Conservation (phyloP, 2,797 vertebrate species). For the Lemur catta region DNA sequence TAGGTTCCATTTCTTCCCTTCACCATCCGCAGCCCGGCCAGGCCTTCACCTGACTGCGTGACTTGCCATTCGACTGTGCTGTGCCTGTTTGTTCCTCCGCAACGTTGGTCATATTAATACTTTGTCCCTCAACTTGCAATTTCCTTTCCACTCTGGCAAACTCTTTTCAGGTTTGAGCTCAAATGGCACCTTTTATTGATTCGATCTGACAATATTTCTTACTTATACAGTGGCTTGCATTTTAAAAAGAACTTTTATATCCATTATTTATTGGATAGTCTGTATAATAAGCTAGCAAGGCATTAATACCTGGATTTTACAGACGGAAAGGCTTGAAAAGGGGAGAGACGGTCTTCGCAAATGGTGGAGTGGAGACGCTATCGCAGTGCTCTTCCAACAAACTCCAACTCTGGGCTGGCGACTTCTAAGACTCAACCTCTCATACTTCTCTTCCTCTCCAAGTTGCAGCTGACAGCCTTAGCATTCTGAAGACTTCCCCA, state of each 20-base stretch:
- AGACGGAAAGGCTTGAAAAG: background rate
- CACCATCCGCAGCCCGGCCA: background rate
- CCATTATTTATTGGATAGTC: background rate
- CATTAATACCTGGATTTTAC: background rate
- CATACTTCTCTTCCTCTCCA: background rate
- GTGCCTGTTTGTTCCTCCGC: background rate
- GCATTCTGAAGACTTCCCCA: background rate
- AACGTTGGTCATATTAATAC: too few relatives aligned
- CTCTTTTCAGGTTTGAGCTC: background rate
- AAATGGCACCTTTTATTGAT: background rate
- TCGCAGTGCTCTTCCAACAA: background rate
- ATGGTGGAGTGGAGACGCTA: background rate
- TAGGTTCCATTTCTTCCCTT: background rate
- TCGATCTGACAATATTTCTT: background rate
- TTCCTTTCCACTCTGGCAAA: background rate
- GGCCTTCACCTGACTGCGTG: background rate
- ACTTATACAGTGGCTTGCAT: background rate
- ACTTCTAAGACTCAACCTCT: background rate
- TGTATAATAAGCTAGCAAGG: background rate
- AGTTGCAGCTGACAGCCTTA: conserved; percentile 33
- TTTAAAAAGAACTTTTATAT: background rate
- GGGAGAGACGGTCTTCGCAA: background rate
- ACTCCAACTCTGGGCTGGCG: background rate
- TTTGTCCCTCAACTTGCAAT: background rate
- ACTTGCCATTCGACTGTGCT: background rate